Evolutionary conservation across 64 coral and sea anemone species (phyloP).

Genomic region (Anthopleura sola): DNA sequence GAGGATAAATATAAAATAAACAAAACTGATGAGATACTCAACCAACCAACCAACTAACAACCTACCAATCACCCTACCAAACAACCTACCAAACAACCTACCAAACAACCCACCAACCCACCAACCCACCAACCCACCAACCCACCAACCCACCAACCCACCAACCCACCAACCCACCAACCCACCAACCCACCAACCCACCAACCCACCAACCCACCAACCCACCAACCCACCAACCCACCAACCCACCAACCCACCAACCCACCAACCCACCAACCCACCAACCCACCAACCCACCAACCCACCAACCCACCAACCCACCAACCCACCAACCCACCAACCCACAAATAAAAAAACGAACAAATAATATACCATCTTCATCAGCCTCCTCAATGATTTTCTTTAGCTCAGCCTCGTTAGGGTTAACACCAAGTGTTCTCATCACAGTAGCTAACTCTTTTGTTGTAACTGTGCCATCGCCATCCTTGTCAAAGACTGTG

Average conservation of each 20-base stretch:
- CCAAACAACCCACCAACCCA: no score
- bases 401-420: constrained; percentile 50
- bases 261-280: no score
- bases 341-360: background rate
- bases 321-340: background rate
- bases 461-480: constrained; percentile 63
- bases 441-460: constrained; percentile 72
- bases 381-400: constrained; percentile 74
- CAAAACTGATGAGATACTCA: no score
- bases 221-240: background rate
- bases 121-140: background rate
- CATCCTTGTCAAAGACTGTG: constrained; percentile 81
- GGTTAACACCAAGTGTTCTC: constrained; percentile 59
- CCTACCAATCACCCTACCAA: background rate
- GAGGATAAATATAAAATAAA: no score
- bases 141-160: no score
- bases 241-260: background rate
- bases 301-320: no score
- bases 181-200: no score
- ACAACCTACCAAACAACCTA: no score
- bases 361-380: constrained; percentile 45
- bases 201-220: no score
- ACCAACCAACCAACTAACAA: background rate
- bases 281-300: no score
- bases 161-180: background rate